Evolutionary conservation across 1,140 invertebrate species (phyloP), one percentile per base, ranked within the genome.

Genomic region (Drusus annulatus): DNA sequence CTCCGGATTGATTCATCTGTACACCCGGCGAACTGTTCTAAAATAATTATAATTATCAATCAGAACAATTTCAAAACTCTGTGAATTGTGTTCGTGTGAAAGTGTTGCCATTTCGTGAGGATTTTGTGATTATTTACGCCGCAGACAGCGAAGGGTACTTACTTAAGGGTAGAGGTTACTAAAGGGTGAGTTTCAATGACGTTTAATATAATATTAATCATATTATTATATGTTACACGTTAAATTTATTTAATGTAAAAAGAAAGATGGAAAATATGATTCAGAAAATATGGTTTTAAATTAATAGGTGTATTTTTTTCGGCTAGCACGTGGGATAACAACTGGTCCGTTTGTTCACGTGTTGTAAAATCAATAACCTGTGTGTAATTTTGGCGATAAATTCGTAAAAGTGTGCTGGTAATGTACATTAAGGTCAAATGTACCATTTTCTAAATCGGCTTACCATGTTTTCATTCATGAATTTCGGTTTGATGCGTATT

Each of bases 161-260:
- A 3, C 7, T 36, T 25, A 73, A 73, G 45, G 21, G 52, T 50
- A 21, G 21, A 50, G 52, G 45, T 73, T 73, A 73, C 17, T 10
- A 25, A 28, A 31, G 62, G 62, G 62, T 65, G 62, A 65, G 62
- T 65, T 21, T 36, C 21, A 36, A 65, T 36, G 25, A 65, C 62
- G 36, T 31, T 17, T 56, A 17, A 56, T 56, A 56, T 56, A 45
- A 45, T 45, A 45, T 56, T 21, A n/a, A 7, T 17, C 0, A 56
- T 28, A 28, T 2, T 28, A 56, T 19, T 3, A 13, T 56, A 56
- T 17, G 1, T 5, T 56, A 7, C 19, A 17, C 16, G 16, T 56
- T n/a, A n/a, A 4, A 17, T 56, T 56, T 56, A 19, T 56, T 19
- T n/a, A 56, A 56, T 56, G 3, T 56, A n/a, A n/a, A n/a, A n/a